A percentile compares a stretch with the other conserved stretches of the same genome.
phyloP scores from a whole-genome alignment of 1,140 invertebrate genomes.

The Drosophila sp. region DNA sequence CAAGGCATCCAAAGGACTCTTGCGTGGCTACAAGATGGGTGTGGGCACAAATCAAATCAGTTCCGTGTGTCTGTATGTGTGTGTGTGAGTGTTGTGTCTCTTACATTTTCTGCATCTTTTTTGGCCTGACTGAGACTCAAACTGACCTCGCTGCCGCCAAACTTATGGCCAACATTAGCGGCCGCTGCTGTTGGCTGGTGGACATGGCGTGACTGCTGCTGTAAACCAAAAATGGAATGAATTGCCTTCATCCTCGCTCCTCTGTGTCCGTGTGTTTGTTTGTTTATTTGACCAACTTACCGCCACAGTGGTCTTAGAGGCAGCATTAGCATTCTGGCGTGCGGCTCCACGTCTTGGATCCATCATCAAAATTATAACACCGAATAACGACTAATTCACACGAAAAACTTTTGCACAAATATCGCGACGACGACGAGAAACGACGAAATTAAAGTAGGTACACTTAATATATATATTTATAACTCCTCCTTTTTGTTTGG shows the following conservation, averaged over 20 bases:
- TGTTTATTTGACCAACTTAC: slow-evolving; percentile 53
- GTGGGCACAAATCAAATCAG: slow-evolving; percentile 10
- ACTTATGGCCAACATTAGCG: slow-evolving; percentile 43
- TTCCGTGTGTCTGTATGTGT: not conserved
- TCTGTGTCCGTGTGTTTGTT: not conserved
- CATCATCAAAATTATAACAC: slow-evolving; percentile 55
- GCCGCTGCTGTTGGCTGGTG: slow-evolving; percentile 4
- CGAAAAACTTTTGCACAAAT: slow-evolving; percentile 46
- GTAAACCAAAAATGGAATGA: slow-evolving; percentile 25
- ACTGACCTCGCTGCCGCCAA: slow-evolving; percentile 63
- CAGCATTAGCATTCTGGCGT: slow-evolving; percentile 48
- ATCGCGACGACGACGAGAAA: slow-evolving; percentile 19
- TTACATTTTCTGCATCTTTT: slow-evolving; percentile 59
- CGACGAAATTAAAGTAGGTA: slow-evolving; percentile 1
- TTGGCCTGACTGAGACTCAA: slow-evolving; percentile 71
- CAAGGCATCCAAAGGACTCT: slow-evolving; percentile 73
- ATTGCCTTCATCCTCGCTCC: not conserved
- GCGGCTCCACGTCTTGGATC: slow-evolving; percentile 55
- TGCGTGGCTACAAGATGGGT: slow-evolving; percentile 45
- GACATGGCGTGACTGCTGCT: slow-evolving; percentile 53
- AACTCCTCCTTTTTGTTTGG: slow-evolving; percentile 9
- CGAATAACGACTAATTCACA: slow-evolving; percentile 45
- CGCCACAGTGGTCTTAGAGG: slow-evolving; percentile 61
- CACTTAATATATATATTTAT: not conserved
- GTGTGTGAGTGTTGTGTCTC: slow-evolving; percentile 19